Evolutionary conservation across 1,140 invertebrate species (phyloP).

Genomic region (Leptopilina clavipes): DNA sequence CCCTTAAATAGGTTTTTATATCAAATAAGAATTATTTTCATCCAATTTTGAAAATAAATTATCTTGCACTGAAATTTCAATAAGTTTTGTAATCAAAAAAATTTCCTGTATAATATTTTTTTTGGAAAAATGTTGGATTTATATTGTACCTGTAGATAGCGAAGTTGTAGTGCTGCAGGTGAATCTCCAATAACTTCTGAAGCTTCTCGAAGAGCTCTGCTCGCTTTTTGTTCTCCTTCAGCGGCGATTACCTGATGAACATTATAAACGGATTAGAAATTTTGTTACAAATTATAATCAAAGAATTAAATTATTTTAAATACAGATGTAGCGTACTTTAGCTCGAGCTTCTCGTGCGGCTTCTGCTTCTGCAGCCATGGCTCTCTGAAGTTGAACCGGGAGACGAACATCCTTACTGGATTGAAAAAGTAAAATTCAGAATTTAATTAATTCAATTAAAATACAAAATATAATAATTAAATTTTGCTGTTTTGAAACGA

Average conservation of each 20-base stretch:
- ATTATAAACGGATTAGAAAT: neutral
- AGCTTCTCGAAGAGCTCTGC: constrained; percentile 91
- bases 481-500: constrained; percentile 33
- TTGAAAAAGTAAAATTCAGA: constrained; percentile 24
- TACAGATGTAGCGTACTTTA: constrained; percentile 75
- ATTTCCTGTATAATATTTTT: no score
- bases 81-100: no score
- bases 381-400: constrained; percentile 90
- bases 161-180: constrained; percentile 91
- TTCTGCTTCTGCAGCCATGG: constrained; percentile 94
- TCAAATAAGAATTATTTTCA: no score
- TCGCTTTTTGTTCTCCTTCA: constrained; percentile 92
- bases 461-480: neutral
- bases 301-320: no score
- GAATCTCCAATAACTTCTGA: constrained; percentile 94
- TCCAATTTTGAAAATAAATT: no score
- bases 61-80: no score
- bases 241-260: constrained; percentile 83
- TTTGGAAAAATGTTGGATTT: no score
- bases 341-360: constrained; percentile 88
- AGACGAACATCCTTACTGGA: constrained; percentile 90
- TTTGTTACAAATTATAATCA: constrained; percentile 20
- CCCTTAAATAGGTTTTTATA: no score
- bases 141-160: constrained; percentile 70
- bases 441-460: neutral